These are phyloP conservation scores for Jacana jacana DNA, from an alignment of 2,113 vertebrate genomes.

Conservation along the genomic window DNA sequence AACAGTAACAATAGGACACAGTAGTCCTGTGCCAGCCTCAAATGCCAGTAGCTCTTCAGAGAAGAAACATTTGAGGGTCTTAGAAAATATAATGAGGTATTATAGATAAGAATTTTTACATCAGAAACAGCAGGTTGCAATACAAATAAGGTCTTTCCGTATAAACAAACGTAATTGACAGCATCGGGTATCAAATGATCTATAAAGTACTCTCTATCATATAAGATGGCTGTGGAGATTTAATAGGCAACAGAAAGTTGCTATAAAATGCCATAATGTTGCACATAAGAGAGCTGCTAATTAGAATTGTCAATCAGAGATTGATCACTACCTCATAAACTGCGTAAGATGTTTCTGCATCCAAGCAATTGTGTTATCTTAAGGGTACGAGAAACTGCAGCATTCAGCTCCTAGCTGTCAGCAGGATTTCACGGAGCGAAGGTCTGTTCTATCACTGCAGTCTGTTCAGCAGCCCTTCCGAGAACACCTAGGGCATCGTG, in stretches of 20 bases:
- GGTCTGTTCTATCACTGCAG: slow-evolving; percentile 53
- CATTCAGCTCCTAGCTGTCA: slow-evolving; percentile 66
- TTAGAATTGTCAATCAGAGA: slow-evolving; percentile 78
- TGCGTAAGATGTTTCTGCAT: slow-evolving; percentile 59
- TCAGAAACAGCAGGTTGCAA: slow-evolving; percentile 16
- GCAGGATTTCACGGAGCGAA: slow-evolving; percentile 55
- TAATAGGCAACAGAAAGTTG: slow-evolving; percentile 58
- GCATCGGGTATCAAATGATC: slow-evolving; percentile 43
- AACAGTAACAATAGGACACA: not conserved
- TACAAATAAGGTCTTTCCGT: slow-evolving; percentile 15
- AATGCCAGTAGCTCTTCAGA: slow-evolving; percentile 40
- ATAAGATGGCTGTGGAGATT: slow-evolving; percentile 25
- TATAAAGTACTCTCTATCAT: slow-evolving; percentile 45
- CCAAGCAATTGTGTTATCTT: slow-evolving; percentile 70
- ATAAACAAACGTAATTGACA: slow-evolving; percentile 59
- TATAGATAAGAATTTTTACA: slow-evolving; percentile 18
- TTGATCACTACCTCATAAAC: slow-evolving; percentile 68
- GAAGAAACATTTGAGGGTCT: slow-evolving; percentile 39
- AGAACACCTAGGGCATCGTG: slow-evolving; percentile 55
- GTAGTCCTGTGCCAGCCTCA: slow-evolving; percentile 29
- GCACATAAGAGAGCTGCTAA: slow-evolving; percentile 70
- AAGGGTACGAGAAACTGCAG: slow-evolving; percentile 56
- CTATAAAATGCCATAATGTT: slow-evolving; percentile 57
- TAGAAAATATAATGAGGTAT: not conserved
- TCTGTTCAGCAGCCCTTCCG: slow-evolving; percentile 60